Base-by-base conservation (phyloP, 2,797 vertebrate genomes). In the Betta splendens region DNA sequence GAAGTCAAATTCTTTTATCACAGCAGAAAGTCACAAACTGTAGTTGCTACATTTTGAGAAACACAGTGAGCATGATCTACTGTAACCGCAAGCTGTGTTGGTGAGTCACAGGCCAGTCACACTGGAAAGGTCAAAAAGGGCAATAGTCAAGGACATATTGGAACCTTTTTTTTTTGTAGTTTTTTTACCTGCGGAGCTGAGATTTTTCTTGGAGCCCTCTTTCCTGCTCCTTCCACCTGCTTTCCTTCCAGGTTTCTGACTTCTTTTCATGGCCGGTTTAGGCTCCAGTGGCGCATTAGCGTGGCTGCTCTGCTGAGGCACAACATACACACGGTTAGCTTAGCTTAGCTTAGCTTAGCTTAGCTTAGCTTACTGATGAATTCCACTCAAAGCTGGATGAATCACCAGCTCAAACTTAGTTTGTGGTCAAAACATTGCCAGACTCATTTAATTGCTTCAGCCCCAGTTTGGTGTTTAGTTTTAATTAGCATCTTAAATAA, bases 191-290 rank as follows among this genome's bases (percentile, higher is more conserved):
- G 62, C 77, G 28, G 62, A 47, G 52, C 9, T 75, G 31, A 72
- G 64, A 16, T 2, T 54, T 66, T 86, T 90, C 73, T 84, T 95
- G 40, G 62, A 55, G 0, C 77, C 85, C 9, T 94, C 93, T 70
- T 94, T 92, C 35, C 78, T 69, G 17, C 49, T 87, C 12, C 89
- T 92, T 16, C 77, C 64, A n/a, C 12, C 85, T 0, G 73, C 2
- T 85, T 93, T 96, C 84, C 93, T 96, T n/a, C 75, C 89, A 9
- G 88, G 36, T 61, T 93, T 96, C 77, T 92, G 93, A 33, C 83
- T 60, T 57, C 85, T 89, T 80, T 93, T 95, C 38, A 89, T 72
- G 1, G 89, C 87, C 53, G 92, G 86, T 80, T 81, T 92, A 17
- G 87, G 79, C 44, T 93, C 92, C 43, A 63, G 36, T 9, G 51